Conservation (phyloP, 2,888 invertebrate genomes). For the Drosophila melanosoma region DNA sequence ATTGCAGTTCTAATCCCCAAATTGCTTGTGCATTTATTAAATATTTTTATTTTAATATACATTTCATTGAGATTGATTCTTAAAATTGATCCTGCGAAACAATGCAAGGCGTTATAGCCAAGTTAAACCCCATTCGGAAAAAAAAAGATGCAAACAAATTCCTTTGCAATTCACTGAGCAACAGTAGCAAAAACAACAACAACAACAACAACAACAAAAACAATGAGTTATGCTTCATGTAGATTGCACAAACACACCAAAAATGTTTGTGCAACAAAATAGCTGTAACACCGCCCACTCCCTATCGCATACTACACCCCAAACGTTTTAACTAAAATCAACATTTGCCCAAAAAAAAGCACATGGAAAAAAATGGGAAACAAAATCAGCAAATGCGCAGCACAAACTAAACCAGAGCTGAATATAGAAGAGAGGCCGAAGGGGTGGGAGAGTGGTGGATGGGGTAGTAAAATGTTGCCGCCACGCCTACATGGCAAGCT, state of each 20-base stretch:
- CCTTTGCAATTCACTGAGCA: slow-evolving; percentile 32
- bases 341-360: slow-evolving; percentile 41
- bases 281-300: neutral
- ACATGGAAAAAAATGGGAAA: slow-evolving; percentile 20
- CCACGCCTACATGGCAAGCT: slow-evolving; percentile 46
- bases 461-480: slow-evolving; percentile 14
- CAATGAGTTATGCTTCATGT: slow-evolving; percentile 9
- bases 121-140: neutral
- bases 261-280: slow-evolving; percentile 53
- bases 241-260: slow-evolving; percentile 31
- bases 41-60: neutral
- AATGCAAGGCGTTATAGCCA: neutral
- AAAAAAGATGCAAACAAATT: slow-evolving; percentile 23
- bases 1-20: no score
- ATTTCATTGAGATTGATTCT: neutral
- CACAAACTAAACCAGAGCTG: slow-evolving; percentile 49
- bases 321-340: slow-evolving; percentile 56
- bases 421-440: neutral
- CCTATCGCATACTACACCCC: slow-evolving; percentile 1
- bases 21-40: neutral
- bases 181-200: slow-evolving; percentile 4
- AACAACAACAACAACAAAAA: slow-evolving; percentile 2
- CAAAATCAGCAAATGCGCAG: slow-evolving; percentile 59
- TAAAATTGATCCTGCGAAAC: neutral
- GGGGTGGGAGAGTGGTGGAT: neutral